Conservation (phyloP, 2,888 invertebrate species). For the Palloptera scutellata region DNA sequence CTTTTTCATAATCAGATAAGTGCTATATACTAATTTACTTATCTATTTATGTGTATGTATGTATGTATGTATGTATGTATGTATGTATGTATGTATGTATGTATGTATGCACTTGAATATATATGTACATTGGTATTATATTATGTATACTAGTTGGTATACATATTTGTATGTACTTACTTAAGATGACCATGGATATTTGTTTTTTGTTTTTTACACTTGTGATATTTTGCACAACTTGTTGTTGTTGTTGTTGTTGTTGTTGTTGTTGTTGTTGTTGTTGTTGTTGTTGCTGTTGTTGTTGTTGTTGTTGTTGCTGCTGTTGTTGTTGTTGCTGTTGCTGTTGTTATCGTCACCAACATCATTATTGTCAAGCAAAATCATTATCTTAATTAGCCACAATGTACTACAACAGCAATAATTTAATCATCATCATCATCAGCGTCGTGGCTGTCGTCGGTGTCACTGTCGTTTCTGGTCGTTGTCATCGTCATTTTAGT, state of each 20-base stretch:
- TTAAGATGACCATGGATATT: constrained; percentile 3
- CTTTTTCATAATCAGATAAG: not conserved
- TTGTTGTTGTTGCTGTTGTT: constrained; percentile 7
- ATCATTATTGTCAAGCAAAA: constrained; percentile 22
- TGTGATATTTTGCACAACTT: constrained; percentile 16
- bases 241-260: constrained; percentile 19
- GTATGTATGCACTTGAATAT: constrained; percentile 9
- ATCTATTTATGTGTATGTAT: too few species aligned
- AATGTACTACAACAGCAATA: not conserved
- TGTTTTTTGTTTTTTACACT: not conserved
- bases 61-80: constrained; percentile 23
- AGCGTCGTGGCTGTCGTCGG: not conserved
- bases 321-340: constrained; percentile 19
- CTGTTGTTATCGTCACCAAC: constrained; percentile 31
- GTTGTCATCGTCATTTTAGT: constrained; percentile 2
- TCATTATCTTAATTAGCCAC: constrained; percentile 28
- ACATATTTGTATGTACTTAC: not conserved
- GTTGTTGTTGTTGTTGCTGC: constrained; percentile 24
- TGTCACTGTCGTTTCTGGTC: constrained; percentile 17
- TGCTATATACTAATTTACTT: too few species aligned
- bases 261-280: constrained; percentile 22
- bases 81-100: constrained; percentile 23
- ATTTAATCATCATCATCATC: not conserved
- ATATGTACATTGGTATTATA: not conserved
- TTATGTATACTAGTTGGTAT: constrained; percentile 12